phyloP scores from a whole-genome alignment of 2,888 invertebrate species.

The Caradrina kadenii region DNA sequence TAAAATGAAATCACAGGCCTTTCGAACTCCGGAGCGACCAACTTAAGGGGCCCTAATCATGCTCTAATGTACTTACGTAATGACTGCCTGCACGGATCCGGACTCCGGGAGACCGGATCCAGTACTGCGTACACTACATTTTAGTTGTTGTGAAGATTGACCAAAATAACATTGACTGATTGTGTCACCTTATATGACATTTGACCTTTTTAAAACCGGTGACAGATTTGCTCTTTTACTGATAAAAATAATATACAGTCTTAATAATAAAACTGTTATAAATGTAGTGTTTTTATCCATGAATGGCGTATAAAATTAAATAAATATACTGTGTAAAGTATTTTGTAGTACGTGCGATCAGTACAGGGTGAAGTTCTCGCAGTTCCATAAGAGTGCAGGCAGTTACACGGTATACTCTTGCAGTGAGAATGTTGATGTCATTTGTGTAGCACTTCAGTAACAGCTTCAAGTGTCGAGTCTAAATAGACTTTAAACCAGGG shows the following conservation, averaged over 20 bases:
- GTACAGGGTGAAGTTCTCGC: no score
- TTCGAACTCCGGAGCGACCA: no score
- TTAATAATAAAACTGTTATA: no score
- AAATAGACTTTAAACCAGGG: no score
- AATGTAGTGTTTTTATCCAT: no score
- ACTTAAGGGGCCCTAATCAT: no score
- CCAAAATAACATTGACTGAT: background rate
- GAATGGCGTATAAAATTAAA: no score
- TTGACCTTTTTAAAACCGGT: constrained; percentile 32
- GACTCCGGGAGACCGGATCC: background rate
- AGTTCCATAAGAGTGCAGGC: background rate
- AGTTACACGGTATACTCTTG: background rate
- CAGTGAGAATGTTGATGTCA: background rate
- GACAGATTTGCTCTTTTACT: background rate
- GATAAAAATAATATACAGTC: no score
- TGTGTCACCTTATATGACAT: background rate
- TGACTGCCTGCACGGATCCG: background rate
- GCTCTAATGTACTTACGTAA: background rate
- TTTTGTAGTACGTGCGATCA: background rate
- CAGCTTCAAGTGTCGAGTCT: background rate
- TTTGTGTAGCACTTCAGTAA: background rate
- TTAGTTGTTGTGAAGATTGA: no score
- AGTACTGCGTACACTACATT: no score
- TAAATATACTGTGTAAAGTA: no score
- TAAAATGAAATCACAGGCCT: no score